These are phyloP conservation scores for Tetragonisca angustula DNA, from an alignment of 2,888 invertebrate genomes.

Conservation along the genomic window DNA sequence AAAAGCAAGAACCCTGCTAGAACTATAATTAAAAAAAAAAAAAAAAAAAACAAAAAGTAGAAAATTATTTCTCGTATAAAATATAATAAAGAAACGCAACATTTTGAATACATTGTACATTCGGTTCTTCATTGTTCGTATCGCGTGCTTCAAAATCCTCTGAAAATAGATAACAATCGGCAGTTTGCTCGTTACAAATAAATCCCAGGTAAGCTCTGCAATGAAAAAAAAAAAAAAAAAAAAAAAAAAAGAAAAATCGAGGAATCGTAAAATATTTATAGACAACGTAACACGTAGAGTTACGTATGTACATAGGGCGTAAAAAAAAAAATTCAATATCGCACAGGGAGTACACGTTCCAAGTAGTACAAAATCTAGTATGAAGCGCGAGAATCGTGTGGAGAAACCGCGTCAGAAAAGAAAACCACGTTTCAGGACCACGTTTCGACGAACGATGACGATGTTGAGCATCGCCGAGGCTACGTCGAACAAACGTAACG, in stretches of 20 bases:
- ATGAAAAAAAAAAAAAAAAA: no score
- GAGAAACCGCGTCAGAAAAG: not conserved
- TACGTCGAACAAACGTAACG: constrained; percentile 51
- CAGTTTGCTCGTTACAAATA: not conserved
- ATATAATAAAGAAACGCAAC: no score
- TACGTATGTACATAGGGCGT: no score
- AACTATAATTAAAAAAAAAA: no score
- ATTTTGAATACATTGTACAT: no score
- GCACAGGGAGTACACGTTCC: no score
- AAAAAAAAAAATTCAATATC: no score
- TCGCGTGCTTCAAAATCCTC: not conserved
- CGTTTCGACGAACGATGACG: constrained; percentile 87
- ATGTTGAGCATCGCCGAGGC: constrained; percentile 78
- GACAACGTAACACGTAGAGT: not conserved
- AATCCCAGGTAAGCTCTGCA: not conserved
- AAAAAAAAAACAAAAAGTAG: no score
- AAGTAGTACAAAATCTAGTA: not conserved
- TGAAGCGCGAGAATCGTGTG: no score
- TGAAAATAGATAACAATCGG: not conserved
- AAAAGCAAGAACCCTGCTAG: no score
- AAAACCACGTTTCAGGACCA: constrained; percentile 38
- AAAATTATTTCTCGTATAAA: no score
- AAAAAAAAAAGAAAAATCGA: not conserved
- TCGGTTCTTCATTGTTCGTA: no score
- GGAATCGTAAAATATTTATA: not conserved